A percentile compares a stretch with the other conserved stretches of the same genome.
Evolutionary conservation across 2,797 vertebrate genomes (phyloP).

Genomic region (Chelon labrosus): DNA sequence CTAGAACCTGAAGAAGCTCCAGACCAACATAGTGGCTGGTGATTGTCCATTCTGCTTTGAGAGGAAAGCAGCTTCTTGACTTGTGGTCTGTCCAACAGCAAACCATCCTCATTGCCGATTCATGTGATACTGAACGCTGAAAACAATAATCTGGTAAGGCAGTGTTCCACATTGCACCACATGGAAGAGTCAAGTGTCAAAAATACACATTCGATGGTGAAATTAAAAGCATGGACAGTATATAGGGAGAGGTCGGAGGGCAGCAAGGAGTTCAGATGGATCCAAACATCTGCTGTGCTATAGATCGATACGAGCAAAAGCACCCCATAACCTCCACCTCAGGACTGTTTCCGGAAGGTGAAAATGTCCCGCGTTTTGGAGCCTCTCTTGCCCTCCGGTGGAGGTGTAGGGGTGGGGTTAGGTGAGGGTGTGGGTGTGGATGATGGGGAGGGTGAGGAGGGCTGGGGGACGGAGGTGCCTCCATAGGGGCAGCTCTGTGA

Average conservation of each 20-base stretch:
- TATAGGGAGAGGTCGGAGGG: conserved; percentile 24
- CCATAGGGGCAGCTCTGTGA: conserved; percentile 95
- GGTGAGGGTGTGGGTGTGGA: conserved; percentile 75
- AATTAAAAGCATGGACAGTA: conserved; percentile 26
- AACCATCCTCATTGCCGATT: conserved; percentile 40
- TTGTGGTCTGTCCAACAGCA: conserved; percentile 24
- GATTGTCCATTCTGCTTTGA: conserved; percentile 69
- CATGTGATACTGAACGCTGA: conserved; percentile 28
- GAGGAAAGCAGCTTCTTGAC: conserved; percentile 46
- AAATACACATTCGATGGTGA: conserved; percentile 46
- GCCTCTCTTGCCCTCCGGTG: conserved; percentile 85
- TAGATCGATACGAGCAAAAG: conserved; percentile 10
- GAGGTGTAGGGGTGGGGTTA: conserved; percentile 67
- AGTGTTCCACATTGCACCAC: conserved; percentile 71
- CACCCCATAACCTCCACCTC: conserved; percentile 52
- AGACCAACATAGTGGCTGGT: conserved; percentile 52
- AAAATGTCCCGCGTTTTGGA: conserved; percentile 91
- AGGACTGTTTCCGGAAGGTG: conserved; percentile 91
- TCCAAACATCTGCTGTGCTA: conserved; percentile 27
- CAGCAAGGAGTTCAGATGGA: conserved; percentile 25
- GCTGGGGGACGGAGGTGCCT: conserved; percentile 86
- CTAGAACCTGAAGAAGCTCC: conserved; percentile 63
- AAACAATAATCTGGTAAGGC: conserved; percentile 70
- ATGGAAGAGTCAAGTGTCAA: conserved; percentile 46
- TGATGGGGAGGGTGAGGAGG: conserved; percentile 74